Percentiles rank a stretch among this genome's conserved stretches.
phyloP scores from a whole-genome alignment of 2,888 invertebrate genomes.

The Eupithecia subumbrata region DNA sequence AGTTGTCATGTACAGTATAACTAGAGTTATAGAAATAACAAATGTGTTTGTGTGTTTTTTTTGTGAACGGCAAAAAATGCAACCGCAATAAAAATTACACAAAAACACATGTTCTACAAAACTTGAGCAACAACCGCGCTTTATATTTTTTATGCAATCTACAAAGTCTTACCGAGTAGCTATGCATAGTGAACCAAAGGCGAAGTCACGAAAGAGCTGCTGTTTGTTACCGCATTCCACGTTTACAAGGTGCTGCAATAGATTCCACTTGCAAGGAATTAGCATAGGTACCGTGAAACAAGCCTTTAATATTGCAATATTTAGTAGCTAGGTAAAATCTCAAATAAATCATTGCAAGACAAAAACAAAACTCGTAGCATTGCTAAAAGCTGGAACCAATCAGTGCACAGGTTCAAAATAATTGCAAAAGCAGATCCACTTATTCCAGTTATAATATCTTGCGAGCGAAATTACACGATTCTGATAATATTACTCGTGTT shows the following conservation, averaged over 20 bases:
- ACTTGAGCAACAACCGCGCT: neutral
- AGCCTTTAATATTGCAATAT: constrained; percentile 11
- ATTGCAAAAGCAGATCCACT: constrained; percentile 9
- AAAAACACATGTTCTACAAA: neutral
- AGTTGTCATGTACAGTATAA: neutral
- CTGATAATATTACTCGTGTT: constrained; percentile 24
- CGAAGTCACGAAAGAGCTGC: constrained; percentile 53
- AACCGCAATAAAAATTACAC: no score
- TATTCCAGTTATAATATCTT: constrained; percentile 2
- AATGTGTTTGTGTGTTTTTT: neutral
- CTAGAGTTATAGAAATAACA: neutral
- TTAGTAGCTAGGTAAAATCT: neutral
- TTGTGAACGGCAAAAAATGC: neutral
- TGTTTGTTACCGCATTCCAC: constrained; percentile 61
- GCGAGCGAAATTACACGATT: constrained; percentile 8
- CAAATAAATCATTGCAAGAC: neutral
- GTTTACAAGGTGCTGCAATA: constrained; percentile 41
- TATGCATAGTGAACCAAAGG: constrained; percentile 31
- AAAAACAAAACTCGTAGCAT: neutral
- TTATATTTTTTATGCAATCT: constrained; percentile 33
- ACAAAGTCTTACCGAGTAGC: constrained; percentile 21
- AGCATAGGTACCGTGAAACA: constrained; percentile 24
- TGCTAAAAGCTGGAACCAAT: neutral
- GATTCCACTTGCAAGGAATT: constrained; percentile 32
- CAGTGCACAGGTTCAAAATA: neutral